Conservation (phyloP, 2,113 vertebrate genomes). For the Psettodes erumei region DNA sequence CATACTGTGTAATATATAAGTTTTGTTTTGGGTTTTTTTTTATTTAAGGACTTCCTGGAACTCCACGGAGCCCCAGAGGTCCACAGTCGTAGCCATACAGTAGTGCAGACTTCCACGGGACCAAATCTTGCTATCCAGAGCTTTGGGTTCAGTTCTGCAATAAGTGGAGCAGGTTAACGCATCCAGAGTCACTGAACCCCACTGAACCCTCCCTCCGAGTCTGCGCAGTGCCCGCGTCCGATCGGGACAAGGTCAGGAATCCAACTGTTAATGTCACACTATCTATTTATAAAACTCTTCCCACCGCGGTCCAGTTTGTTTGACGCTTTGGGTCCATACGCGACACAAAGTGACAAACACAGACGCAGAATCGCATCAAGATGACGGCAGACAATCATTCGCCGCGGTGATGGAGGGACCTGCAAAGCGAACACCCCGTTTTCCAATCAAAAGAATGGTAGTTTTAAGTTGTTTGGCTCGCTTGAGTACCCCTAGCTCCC, state of each 20-base stretch:
- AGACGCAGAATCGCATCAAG: neutral
- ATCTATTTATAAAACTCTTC: conserved; percentile 72
- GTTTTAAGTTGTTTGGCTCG: neutral
- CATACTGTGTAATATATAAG: too few species aligned
- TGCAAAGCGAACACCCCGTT: neutral
- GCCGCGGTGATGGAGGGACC: neutral
- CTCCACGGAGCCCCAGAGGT: too few species aligned
- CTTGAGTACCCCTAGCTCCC: accelerated
- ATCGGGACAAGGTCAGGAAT: conserved; percentile 73
- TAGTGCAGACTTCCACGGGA: neutral
- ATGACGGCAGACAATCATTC: neutral
- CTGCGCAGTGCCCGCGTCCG: conserved; percentile 20
- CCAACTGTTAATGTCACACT: conserved; percentile 68
- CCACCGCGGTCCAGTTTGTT: neutral
- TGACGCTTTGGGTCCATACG: neutral
- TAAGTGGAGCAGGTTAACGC: conserved; percentile 10
- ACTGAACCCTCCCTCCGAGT: conserved; percentile 10
- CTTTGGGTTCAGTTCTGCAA: neutral
- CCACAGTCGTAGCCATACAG: neutral
- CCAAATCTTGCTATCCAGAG: neutral
- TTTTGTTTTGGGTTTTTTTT: too few species aligned
- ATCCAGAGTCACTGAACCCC: conserved; percentile 48
- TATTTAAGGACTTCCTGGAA: neutral
- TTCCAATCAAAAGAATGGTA: neutral
- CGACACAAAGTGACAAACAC: neutral